phyloP scores from a whole-genome alignment of 2,797 vertebrate genomes.

The Crocodylus rhombifer region DNA sequence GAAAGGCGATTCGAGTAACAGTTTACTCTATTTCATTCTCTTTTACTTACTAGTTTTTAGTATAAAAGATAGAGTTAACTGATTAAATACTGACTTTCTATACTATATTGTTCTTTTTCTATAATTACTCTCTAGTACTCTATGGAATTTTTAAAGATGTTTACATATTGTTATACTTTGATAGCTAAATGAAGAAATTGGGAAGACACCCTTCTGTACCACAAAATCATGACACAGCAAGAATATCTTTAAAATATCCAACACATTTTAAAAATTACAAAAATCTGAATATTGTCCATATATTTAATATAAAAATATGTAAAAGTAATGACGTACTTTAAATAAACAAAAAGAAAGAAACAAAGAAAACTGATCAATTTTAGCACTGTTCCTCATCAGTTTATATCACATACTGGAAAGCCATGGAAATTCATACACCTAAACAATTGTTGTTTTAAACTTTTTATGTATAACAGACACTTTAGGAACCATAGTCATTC shows the following conservation, averaged over 20 bases:
- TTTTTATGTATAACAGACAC: not conserved
- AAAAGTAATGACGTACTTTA: not conserved
- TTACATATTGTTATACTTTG: not conserved
- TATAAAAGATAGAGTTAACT: not conserved
- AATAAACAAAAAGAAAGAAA: not conserved
- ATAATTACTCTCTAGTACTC: too few relatives aligned
- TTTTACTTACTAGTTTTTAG: not conserved
- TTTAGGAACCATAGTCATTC: too few relatives aligned
- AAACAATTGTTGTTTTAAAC: not conserved
- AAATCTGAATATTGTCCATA: not conserved
- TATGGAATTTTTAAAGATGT: too few relatives aligned
- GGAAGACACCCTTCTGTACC: not conserved
- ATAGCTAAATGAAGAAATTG: not conserved
- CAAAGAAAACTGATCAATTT: not conserved
- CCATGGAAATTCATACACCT: not conserved
- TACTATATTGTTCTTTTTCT: not conserved
- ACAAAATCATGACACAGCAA: not conserved
- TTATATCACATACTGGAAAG: not conserved
- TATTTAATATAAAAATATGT: rapidly evolving
- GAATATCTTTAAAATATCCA: not conserved
- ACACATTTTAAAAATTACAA: not conserved
- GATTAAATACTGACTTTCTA: not conserved
- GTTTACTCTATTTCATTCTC: not conserved
- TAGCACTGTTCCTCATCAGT: not conserved
- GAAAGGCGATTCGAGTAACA: not conserved